Conservation (phyloP, 30 jellyfish, hydroid and myxozoan genomes). For the Morbakka virulenta region DNA sequence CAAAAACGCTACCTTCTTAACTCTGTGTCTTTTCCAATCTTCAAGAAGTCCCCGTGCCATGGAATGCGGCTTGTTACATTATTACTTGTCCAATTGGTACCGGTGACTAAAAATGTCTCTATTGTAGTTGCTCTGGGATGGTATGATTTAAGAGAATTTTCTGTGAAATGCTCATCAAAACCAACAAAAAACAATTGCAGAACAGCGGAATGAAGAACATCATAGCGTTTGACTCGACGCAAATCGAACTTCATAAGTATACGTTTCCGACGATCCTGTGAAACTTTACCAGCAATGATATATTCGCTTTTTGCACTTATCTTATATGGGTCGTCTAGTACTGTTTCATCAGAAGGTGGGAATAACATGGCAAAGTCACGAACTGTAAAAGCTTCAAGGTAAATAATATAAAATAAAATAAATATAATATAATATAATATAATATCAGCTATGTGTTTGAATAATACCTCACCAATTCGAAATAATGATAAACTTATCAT, state of each 20-base stretch:
- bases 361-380: conserved; percentile 36
- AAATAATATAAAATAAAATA: no score
- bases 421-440: no score
- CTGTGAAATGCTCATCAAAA: conserved; percentile 1
- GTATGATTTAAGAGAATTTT: conserved; percentile 32
- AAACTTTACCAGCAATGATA: conserved; percentile 54
- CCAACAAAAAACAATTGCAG: conserved; percentile 61
- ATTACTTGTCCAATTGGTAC: conserved; percentile 60
- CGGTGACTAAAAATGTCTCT: conserved; percentile 48
- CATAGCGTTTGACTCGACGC: conserved; percentile 50
- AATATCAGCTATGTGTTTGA: no score
- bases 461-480: no score
- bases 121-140: conserved; percentile 1
- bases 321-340: conserved; percentile 50
- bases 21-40: conserved; percentile 57
- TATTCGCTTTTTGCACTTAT: conserved; percentile 46
- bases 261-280: conserved; percentile 52
- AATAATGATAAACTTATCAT: no score
- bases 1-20: conserved; percentile 31
- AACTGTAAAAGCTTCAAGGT: no score
- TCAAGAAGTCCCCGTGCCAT: conserved; percentile 76
- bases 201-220: conserved; percentile 60
- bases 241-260: conserved; percentile 50
- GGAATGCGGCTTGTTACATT: conserved; percentile 83
- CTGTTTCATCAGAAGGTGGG: conserved; percentile 58